phyloP scores from a whole-genome alignment of 2,113 vertebrate genomes.

The Calyptomena viridis region DNA sequence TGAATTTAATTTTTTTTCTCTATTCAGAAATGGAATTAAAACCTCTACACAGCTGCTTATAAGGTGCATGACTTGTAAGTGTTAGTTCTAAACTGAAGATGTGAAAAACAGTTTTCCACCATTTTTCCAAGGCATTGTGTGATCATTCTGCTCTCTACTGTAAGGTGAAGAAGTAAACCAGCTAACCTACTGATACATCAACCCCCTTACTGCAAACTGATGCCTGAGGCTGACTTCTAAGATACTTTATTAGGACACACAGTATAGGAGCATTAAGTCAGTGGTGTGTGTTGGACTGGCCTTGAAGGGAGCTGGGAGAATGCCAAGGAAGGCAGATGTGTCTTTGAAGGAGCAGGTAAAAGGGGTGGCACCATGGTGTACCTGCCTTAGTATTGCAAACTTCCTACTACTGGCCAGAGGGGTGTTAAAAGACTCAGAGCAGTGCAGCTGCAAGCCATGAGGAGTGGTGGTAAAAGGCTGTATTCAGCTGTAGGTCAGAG shows the following conservation, averaged over 20 bases:
- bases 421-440: not conserved
- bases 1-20: not conserved
- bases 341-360: not conserved
- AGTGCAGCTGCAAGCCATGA: not conserved
- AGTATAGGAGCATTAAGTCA: not conserved
- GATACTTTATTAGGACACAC: not conserved
- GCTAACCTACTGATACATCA: not conserved
- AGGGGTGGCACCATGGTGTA: not conserved
- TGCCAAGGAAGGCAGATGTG: not conserved
- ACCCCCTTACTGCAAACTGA: not conserved
- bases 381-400: not conserved
- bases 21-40: not conserved
- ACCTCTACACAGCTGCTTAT: not conserved
- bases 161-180: not conserved
- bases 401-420: not conserved
- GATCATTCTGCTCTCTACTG: not conserved
- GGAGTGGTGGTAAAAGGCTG: not conserved
- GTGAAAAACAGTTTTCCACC: not conserved
- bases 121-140: not conserved
- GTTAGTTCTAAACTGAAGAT: not conserved
- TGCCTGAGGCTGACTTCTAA: not conserved
- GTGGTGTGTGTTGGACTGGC: not conserved
- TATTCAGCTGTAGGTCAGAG: conserved; percentile 9
- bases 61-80: not conserved
- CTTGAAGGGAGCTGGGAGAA: not conserved